Conservation (phyloP, 1,140 invertebrate species). For the Trinorchestia longiramus region DNA sequence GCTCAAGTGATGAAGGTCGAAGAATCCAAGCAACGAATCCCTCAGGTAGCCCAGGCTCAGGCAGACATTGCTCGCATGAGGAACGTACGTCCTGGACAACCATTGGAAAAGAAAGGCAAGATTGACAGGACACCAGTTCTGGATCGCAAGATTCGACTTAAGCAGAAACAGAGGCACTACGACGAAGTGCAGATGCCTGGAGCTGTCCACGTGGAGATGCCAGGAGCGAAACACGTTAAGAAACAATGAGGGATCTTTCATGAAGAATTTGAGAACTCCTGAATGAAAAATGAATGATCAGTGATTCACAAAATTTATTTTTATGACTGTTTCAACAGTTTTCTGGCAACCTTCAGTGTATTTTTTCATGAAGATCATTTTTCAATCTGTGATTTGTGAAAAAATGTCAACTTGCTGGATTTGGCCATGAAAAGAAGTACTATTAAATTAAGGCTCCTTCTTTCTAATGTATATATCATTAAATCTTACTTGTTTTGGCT, state of each 20-base stretch:
- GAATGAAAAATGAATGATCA: not conserved
- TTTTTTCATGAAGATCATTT: not conserved
- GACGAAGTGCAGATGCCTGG: not conserved
- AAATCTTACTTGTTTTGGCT: not conserved
- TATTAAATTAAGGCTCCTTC: too few species aligned
- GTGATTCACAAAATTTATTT: not conserved
- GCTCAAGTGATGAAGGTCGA: not conserved
- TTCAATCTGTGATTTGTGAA: not conserved
- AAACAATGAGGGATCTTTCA: not conserved
- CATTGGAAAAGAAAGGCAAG: not conserved
- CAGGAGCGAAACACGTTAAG: not conserved
- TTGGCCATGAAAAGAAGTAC: too few species aligned
- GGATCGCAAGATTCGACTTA: not conserved
- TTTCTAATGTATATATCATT: too few species aligned
- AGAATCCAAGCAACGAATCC: not conserved
- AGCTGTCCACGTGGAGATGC: not conserved
- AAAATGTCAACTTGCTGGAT: too few species aligned
- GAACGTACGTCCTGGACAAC: not conserved
- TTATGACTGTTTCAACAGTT: not conserved
- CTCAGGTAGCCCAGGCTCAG: not conserved
- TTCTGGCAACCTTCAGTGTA: not conserved
- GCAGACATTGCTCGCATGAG: constrained; percentile 28
- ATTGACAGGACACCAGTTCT: constrained; percentile 9
- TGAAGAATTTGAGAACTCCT: not conserved
- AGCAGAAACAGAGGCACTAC: constrained; percentile 10